phyloP scores from a whole-genome alignment of 2,113 vertebrate genomes.

The Morone saxatilis region DNA sequence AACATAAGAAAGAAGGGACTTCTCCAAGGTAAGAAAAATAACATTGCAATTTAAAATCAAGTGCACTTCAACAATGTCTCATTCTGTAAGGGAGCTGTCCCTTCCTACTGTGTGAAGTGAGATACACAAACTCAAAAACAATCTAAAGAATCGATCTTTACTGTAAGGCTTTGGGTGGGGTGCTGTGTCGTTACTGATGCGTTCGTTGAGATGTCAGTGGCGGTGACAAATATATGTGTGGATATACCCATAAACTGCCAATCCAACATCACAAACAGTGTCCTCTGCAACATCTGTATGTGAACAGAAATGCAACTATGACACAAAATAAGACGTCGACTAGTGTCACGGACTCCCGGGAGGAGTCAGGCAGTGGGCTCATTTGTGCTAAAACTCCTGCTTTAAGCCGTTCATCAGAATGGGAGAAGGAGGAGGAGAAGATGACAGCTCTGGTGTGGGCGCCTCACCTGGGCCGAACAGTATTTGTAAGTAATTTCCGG shows the following conservation, averaged over 20 bases:
- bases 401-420: slow-evolving; percentile 37
- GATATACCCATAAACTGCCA: slow-evolving; percentile 24
- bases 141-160: slow-evolving; percentile 60
- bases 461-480: slow-evolving; percentile 47
- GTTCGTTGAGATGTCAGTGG: slow-evolving; percentile 24
- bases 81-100: slow-evolving; percentile 61
- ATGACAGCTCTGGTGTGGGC: slow-evolving; percentile 39
- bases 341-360: slow-evolving; percentile 34
- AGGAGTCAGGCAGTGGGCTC: slow-evolving; percentile 70
- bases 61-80: slow-evolving; percentile 83
- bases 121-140: slow-evolving; percentile 74
- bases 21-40: slow-evolving; percentile 83
- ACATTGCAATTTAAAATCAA: slow-evolving; percentile 83
- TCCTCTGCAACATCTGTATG: slow-evolving; percentile 40
- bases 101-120: slow-evolving; percentile 76
- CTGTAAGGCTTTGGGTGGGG: slow-evolving; percentile 86
- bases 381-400: slow-evolving; percentile 72
- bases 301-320: slow-evolving; percentile 41
- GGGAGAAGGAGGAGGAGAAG: slow-evolving; percentile 14
- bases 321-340: slow-evolving; percentile 13
- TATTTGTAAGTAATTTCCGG: slow-evolving; percentile 52
- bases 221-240: neutral
- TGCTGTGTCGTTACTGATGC: slow-evolving; percentile 64
- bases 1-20: slow-evolving; percentile 81
- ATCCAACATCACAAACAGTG: slow-evolving; percentile 32